Base-by-base conservation (phyloP, 2,113 vertebrate species). In the Tragelaphus imberbis region DNA sequence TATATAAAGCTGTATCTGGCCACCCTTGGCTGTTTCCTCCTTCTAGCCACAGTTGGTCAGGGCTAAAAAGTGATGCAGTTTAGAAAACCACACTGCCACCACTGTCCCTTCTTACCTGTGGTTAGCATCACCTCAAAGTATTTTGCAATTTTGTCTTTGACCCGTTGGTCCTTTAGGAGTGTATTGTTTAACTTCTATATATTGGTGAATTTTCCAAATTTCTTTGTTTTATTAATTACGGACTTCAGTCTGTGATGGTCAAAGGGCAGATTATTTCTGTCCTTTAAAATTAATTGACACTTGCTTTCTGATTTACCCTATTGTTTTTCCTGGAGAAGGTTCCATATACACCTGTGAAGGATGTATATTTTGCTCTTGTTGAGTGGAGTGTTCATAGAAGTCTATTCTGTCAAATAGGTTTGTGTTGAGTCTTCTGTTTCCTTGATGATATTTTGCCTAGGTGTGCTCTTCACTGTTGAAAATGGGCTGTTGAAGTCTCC, bases 21-120 rank as follows among this genome's bases (percentile, higher is more conserved):
- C 27, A 12, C 27, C 1, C 15, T 12, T 0, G 2, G 28, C 33
- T 40, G 19, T 53, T 81, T 40, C 40, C 55, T 58, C 21, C 40
- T 19, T 40, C 25, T 40, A 23, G 13, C 14, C 40, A 7, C 56
- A 10, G 79, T 56, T 10, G 40, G 33, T 77, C 6, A 0, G 53
- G 80, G 9, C 40, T 16, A 23, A 81, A 36, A 47, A 44, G 51
- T 17, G 56, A 84, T 51, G 55, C 19, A 0, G 3, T 84, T 40
- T 40, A 23, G 15, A 28, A 85, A 63, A 59, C 23, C 68, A 75
- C 30, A 3, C 28, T 1, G 17, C 12, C 49, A 19, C 9, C 16
- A 4, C 15, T 10, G 12, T 28, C 40, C n/a, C 0, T 36, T 5
- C 77, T 68, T 36, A 1, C 10, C 0, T 40, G n/a, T 23, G 68